Evolutionary conservation across 2,797 vertebrate species (phyloP).

Genomic region (Syngnathus acus): DNA sequence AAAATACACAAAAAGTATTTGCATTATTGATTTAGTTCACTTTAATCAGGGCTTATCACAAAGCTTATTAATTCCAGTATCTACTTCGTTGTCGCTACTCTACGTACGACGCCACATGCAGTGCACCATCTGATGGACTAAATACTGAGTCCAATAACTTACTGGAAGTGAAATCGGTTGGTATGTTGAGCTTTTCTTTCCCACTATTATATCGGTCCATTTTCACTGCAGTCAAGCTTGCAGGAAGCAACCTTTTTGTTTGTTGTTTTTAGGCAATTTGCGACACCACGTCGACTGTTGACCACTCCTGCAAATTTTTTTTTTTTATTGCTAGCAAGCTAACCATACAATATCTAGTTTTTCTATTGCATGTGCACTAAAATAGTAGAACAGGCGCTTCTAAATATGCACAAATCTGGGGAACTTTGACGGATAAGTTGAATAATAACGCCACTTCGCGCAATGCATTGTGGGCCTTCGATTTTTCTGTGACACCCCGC

Average conservation of each 20-base stretch:
- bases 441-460: neutral
- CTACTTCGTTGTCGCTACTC: no score
- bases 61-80: no score
- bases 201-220: conserved; percentile 48
- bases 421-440: neutral
- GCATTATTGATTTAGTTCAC: no score
- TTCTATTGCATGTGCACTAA: neutral
- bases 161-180: conserved; percentile 63
- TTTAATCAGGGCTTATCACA: no score
- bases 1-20: no score
- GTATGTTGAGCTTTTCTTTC: conserved; percentile 54
- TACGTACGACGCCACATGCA: no score
- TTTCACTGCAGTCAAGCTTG: neutral
- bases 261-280: neutral
- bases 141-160: conserved; percentile 21
- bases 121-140: no score
- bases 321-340: neutral
- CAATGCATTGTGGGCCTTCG: neutral
- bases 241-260: neutral
- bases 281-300: no score
- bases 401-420: neutral
- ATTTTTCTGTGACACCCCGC: neutral
- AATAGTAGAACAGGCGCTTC: neutral
- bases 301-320: neutral
- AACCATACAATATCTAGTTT: no score